These are phyloP conservation scores for Pantelozetes paolii DNA, from an alignment of 2,888 invertebrate genomes.

Conservation along the genomic window DNA sequence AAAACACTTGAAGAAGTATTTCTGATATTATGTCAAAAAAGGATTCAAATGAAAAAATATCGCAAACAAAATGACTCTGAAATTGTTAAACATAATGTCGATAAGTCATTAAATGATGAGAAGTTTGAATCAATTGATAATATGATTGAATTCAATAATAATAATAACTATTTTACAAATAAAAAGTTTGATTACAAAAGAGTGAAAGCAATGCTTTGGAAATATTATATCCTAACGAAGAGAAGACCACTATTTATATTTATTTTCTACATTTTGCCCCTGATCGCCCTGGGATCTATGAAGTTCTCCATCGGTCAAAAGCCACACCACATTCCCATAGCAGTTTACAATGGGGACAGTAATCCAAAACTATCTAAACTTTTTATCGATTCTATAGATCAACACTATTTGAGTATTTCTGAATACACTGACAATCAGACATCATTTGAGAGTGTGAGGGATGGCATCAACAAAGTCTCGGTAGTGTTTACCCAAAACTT, in stretches of 20 bases:
- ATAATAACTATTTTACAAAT: not conserved
- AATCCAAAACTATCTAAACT: slow-evolving; percentile 19
- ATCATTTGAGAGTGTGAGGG: not conserved
- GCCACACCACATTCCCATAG: slow-evolving; percentile 36
- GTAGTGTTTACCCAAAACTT: slow-evolving; percentile 34
- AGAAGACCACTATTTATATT: slow-evolving; percentile 30
- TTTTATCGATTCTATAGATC: slow-evolving; percentile 31
- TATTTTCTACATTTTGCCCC: slow-evolving; percentile 31
- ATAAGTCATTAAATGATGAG: too few species aligned
- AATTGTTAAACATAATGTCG: not conserved
- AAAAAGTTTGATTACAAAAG: slow-evolving; percentile 32
- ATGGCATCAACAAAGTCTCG: slow-evolving; percentile 9
- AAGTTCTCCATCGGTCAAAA: slow-evolving; percentile 22
- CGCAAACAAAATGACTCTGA: not conserved
- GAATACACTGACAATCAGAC: slow-evolving; percentile 2
- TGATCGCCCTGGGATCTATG: slow-evolving; percentile 9
- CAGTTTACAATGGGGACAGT: slow-evolving; percentile 26
- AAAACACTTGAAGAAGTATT: slow-evolving; percentile 77
- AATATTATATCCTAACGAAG: slow-evolving; percentile 28
- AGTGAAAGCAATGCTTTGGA: slow-evolving; percentile 38
- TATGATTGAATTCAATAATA: not conserved
- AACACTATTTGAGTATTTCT: slow-evolving; percentile 10
- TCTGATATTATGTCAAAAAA: slow-evolving; percentile 63
- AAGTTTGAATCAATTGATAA: not conserved
- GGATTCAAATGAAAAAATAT: too few species aligned